Evolutionary conservation across 2,888 invertebrate species (phyloP).

Genomic region (Emmelina monodactyla): DNA sequence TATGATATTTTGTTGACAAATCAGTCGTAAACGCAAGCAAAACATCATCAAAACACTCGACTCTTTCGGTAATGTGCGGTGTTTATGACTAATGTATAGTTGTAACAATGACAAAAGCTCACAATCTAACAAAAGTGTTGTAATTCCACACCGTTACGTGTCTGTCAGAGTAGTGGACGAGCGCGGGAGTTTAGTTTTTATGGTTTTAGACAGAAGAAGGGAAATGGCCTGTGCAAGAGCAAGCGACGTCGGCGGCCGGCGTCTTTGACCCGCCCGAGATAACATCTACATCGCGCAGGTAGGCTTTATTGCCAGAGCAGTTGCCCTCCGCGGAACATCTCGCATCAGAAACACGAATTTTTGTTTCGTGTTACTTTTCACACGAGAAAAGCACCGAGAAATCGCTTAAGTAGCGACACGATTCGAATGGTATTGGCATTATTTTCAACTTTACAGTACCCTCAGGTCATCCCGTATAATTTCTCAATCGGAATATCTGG

Average conservation of each 20-base stretch:
- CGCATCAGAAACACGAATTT: conserved; percentile 24
- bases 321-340: conserved; percentile 18
- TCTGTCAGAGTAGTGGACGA: conserved; percentile 23
- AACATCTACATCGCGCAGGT: conserved; percentile 60
- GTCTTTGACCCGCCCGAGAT: conserved; percentile 56
- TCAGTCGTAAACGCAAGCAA: no score
- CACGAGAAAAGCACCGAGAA: conserved; percentile 23
- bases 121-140: conserved; percentile 58
- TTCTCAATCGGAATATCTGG: conserved; percentile 6
- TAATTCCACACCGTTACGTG: conserved; percentile 57
- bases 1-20: no score
- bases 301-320: conserved; percentile 46
- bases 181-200: conserved; percentile 18
- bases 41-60: no score
- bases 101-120: conserved; percentile 51
- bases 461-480: conserved; percentile 7
- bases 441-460: background rate
- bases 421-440: background rate
- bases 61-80: conserved; percentile 20
- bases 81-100: conserved; percentile 47
- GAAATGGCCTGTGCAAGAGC: conserved; percentile 21
- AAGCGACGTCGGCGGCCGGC: conserved; percentile 34
- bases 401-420: background rate
- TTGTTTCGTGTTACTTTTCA: conserved; percentile 39
- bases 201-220: background rate